Base-by-base conservation (phyloP, 2,797 vertebrate species). In the Anas capensis region DNA sequence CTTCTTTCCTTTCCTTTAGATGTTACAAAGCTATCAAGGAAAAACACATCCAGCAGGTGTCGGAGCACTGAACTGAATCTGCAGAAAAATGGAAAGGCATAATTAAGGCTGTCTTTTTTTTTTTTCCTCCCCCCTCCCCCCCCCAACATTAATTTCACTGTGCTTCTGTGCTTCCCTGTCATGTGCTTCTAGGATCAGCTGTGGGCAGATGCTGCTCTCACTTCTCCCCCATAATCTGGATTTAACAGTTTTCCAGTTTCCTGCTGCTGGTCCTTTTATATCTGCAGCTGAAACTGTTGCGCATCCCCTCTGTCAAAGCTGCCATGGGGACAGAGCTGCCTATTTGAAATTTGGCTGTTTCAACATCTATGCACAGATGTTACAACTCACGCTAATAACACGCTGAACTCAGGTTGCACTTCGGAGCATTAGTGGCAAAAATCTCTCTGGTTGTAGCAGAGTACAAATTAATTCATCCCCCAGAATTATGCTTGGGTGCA, bases 1-100 rank as follows among this genome's bases (percentile, higher is more conserved):
- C 88, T 91, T 83, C 81, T 85, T 90, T 69, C 42, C 57, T 49
- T 80, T 42, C 60, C 62, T 91, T 88, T 56, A 78, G 78, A 73
- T 80, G 70, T 86, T 80, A 60, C 77, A 90, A 81, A 93, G 19
- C 66, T 75, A 57, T 23, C 91, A 66, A 64, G 65, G 86, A 70
- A 91, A 82, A 42, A 51, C 46, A 1, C 76, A 71, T 94, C 86
- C 81, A 84, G 80, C 40, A 76, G 71, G 88, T 64, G 56, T 81
- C 7, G 36, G 72, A 94, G 88, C 81, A 21, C 64, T 54, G 79
- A 92, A 62, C 69, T 38, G 62, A 86, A 26, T 85, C 60, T 49
- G 36, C 88, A 90, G 92, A 76, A 85, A 36, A 65, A 36, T 7
- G 56, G 60, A 31, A 88, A 71, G 38, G 44, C 0, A 7, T 54